Conservation (phyloP, 2,797 vertebrate genomes). For the Danio kyathit region DNA sequence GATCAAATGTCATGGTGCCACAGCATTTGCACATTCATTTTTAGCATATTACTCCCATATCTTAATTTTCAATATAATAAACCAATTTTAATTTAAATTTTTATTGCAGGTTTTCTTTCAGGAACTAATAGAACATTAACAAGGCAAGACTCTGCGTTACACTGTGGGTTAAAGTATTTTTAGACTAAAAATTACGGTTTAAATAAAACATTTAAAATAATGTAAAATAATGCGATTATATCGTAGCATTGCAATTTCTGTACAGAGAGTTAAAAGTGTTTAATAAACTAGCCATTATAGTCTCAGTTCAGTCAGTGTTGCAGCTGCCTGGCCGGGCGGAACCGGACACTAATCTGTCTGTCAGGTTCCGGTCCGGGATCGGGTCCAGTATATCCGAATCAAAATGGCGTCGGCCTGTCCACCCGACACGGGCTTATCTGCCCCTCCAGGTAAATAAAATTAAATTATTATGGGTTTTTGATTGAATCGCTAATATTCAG, state of each 20-base stretch:
- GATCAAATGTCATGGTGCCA: too few species aligned
- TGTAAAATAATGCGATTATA: too few species aligned
- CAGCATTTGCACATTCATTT: too few species aligned
- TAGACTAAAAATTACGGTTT: not conserved
- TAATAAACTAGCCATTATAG: not conserved
- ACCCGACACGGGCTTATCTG: slow-evolving; percentile 78
- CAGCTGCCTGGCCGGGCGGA: not conserved
- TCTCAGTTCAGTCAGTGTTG: too few species aligned
- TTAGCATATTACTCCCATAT: too few species aligned
- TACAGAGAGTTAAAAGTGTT: not conserved
- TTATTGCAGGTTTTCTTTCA: slow-evolving; percentile 8
- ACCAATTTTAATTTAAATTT: too few species aligned
- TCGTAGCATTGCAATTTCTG: not conserved
- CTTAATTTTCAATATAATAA: too few species aligned
- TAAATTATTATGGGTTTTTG: not conserved
- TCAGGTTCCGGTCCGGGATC: slow-evolving; percentile 28
- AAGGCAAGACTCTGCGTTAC: slow-evolving; percentile 14
- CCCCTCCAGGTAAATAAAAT: slow-evolving; percentile 78
- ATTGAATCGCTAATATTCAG: not conserved
- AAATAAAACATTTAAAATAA: not conserved
- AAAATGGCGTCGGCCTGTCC: slow-evolving; percentile 85
- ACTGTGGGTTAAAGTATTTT: not conserved
- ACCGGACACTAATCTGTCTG: not conserved
- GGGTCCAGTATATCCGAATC: slow-evolving; percentile 55
- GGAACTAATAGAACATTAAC: not conserved